phyloP scores from a whole-genome alignment of 2,797 vertebrate genomes.

The Rhynchonycteris naso region DNA sequence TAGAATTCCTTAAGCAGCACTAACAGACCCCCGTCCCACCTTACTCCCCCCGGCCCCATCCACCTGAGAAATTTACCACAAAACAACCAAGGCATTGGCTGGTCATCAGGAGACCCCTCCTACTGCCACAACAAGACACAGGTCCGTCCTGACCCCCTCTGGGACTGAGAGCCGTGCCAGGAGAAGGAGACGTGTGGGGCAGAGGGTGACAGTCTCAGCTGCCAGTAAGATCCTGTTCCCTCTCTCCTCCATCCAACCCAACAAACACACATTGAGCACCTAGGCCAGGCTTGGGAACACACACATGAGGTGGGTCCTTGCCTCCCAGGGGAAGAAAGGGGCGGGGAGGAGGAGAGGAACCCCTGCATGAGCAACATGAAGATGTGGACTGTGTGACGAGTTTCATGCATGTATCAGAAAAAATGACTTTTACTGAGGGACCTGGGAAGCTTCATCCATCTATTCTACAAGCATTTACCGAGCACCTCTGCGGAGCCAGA shows the following conservation, averaged over 20 bases:
- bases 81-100: not conserved
- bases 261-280: no score
- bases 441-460: not conserved
- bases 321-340: not conserved
- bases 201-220: not conserved
- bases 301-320: not conserved
- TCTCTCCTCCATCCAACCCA: not conserved
- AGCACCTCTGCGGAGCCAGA: not conserved
- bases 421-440: not conserved
- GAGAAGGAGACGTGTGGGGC: not conserved
- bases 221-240: not conserved
- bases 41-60: accelerated
- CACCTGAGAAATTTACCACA: not conserved
- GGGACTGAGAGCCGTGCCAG: not conserved
- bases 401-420: not conserved
- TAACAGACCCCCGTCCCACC: not conserved
- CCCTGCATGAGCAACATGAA: not conserved
- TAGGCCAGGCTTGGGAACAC: no score
- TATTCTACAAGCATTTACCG: not conserved
- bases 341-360: not conserved
- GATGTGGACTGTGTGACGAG: not conserved
- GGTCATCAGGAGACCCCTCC: not conserved
- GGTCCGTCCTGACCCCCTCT: not conserved
- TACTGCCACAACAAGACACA: not conserved
- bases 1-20: not conserved